Evolutionary conservation across 92 coral and sea anemone genomes (phyloP), one percentile per base, ranked within the genome.

Genomic region (Siderastrea siderea): DNA sequence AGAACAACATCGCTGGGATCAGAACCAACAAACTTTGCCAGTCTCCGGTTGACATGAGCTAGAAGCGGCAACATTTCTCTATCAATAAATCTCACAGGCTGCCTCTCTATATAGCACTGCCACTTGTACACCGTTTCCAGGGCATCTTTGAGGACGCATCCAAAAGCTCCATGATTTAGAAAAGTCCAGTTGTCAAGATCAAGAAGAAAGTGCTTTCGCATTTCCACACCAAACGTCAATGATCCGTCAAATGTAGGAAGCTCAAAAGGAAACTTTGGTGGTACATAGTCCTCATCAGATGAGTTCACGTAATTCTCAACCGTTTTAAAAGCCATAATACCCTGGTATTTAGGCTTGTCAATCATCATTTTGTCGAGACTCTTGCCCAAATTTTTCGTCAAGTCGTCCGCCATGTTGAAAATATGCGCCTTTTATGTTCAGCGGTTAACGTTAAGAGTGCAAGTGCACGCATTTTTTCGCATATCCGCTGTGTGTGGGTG

Each of bases 161-260:
- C 96, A 65, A 93, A 93, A 52, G 91, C 96, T 13, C 96, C 96
- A 46, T 93, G 96, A 79, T 93, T 93, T 57, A 93, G 53, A 81
- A 93, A 93, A 15, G 88, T 79, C 93, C 93, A 93, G 63, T 90
- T 93, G 38, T 86, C 78, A 7, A 90, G 80, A 63, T 90, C 93
- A 10, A 90, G 86, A 17, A 76, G 90, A 47, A 90, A 90, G 67
- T 93, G 87, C 16, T 86, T 74, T 57, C 88, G 68, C 86, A 87
- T 80, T 58, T 86, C 83, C 50, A 45, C 62, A 47, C 95, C 93
- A 26, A 91, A 91, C 10, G 78, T 63, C 61, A 63, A 69, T 8
- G 71, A 68, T 47, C 62, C 64, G 47, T 86, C 86, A 68, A 90
- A 93, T 49, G 75, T 47, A 14, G 92, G 91, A 44, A 74, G 75